Conservation (phyloP, 2,113 vertebrate species). For the Periophthalmus modestus region DNA sequence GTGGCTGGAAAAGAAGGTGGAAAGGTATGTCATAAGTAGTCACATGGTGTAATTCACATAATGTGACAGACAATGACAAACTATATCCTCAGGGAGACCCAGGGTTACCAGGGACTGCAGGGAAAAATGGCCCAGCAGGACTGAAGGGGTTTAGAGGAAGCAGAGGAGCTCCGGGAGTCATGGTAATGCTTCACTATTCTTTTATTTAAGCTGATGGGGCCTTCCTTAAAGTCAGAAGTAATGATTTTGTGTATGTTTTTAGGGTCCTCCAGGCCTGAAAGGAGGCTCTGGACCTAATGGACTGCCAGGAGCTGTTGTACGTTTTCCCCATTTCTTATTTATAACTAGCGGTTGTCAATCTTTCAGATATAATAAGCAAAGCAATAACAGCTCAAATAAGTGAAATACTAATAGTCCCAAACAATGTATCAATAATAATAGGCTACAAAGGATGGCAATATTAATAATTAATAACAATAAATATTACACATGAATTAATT, state of each 20-base stretch:
- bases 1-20: constrained; percentile 93
- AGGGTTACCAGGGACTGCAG: constrained; percentile 83
- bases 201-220: background rate
- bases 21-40: constrained; percentile 79
- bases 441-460: background rate
- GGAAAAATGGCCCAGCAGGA: constrained; percentile 90
- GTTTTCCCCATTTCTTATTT: constrained; percentile 39
- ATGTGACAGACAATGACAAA: too few species aligned
- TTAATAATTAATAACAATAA: background rate
- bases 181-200: constrained; percentile 74
- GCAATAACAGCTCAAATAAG: background rate
- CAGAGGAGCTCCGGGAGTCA: constrained; percentile 86
- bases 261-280: constrained; percentile 93
- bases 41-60: background rate
- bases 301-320: constrained; percentile 84
- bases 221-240: background rate
- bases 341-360: background rate
- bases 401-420: background rate
- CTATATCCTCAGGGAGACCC: constrained; percentile 85
- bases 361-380: background rate
- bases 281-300: constrained; percentile 90
- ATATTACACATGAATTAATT: background rate
- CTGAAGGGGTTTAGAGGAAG: constrained; percentile 92
- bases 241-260: constrained; percentile 24
- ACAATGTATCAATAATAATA: too few species aligned